Evolutionary conservation across 2,113 vertebrate species (phyloP).

Genomic region (Pluvianellus socialis): DNA sequence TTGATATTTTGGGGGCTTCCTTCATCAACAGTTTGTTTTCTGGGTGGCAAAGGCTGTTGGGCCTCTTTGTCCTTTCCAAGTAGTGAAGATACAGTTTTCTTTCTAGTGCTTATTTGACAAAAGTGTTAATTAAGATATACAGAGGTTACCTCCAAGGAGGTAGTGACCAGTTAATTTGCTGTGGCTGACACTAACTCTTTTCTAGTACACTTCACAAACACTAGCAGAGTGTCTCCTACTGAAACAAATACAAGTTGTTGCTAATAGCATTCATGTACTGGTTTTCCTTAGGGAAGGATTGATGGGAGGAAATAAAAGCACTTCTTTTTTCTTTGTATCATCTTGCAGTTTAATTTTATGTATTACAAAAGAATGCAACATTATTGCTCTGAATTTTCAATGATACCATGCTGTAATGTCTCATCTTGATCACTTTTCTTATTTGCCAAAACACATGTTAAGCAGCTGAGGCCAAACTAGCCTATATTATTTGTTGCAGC

Average conservation of each 20-base stretch:
- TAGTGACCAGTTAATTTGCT: neutral
- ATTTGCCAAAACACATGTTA: neutral
- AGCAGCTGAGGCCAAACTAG: neutral
- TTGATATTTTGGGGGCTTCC: neutral
- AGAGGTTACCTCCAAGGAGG: neutral
- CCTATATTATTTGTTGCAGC: slow-evolving; percentile 74
- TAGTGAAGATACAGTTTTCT: neutral
- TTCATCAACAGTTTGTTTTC: neutral
- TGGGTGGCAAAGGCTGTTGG: neutral
- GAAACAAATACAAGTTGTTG: neutral
- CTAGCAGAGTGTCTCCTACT: neutral
- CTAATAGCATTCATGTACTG: rapidly evolving
- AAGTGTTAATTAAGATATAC: neutral
- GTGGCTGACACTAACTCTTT: neutral
- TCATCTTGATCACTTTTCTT: neutral
- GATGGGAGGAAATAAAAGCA: neutral
- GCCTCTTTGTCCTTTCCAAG: neutral
- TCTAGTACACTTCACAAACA: neutral
- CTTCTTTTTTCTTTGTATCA: neutral
- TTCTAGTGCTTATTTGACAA: neutral
- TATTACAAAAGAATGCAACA: neutral
- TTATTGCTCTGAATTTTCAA: neutral
- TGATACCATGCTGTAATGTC: neutral
- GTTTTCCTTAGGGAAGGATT: neutral
- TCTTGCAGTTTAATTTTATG: neutral